Conservation (phyloP, 2,797 vertebrate genomes). For the Phataginus tricuspis region DNA sequence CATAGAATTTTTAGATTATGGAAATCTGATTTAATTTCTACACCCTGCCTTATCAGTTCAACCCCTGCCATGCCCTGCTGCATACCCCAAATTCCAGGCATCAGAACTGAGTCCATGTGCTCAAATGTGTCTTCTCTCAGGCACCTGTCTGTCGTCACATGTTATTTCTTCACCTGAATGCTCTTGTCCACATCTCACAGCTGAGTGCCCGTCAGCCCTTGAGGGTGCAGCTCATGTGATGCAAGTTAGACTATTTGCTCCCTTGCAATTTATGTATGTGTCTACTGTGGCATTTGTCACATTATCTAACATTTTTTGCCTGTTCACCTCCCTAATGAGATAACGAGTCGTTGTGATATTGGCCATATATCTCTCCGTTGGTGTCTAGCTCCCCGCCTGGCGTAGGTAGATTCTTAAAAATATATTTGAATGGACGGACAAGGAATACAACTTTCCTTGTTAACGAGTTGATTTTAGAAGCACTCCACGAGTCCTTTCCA, state of each 20-base stretch:
- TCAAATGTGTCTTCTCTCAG: not conserved
- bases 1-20: not conserved
- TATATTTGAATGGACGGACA: accelerated
- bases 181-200: no score
- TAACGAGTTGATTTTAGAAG: not conserved
- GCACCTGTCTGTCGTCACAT: not conserved
- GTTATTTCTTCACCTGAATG: no score
- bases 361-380: not conserved
- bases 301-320: not conserved
- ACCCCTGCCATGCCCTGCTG: not conserved
- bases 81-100: not conserved
- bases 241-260: not conserved
- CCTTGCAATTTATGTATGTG: not conserved
- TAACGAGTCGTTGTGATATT: not conserved
- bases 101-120: not conserved
- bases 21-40: not conserved
- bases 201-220: not conserved
- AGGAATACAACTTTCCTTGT: not conserved
- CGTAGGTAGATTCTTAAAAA: not conserved
- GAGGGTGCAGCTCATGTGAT: accelerated
- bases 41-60: not conserved
- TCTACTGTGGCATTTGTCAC: not conserved
- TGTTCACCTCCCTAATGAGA: not conserved
- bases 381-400: not conserved
- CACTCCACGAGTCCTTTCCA: not conserved